These are phyloP conservation scores for Bemisia tabaci DNA, from an alignment of 1,140 invertebrate species.

Conservation along the genomic window DNA sequence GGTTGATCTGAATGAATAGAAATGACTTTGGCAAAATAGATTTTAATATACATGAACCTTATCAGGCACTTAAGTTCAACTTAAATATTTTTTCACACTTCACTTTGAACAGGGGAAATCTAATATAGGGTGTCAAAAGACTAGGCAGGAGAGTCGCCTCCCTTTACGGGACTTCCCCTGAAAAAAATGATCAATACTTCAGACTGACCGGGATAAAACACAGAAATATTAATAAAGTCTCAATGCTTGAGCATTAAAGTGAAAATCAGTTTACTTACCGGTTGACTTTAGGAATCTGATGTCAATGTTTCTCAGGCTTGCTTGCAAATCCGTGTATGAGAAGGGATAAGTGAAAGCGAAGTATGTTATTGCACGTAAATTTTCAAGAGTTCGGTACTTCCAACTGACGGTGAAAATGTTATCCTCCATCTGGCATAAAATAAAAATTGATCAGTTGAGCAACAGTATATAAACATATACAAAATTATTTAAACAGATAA, in stretches of 20 bases:
- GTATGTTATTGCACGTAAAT: slow-evolving; percentile 56
- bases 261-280: slow-evolving; percentile 2
- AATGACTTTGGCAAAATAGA: no score
- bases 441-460: slow-evolving; percentile 7
- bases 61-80: no score
- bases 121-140: no score
- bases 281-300: slow-evolving; percentile 31
- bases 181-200: no score
- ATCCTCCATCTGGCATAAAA: slow-evolving; percentile 43
- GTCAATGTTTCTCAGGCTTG: slow-evolving; percentile 48
- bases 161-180: no score
- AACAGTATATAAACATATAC: not conserved
- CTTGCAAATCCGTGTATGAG: slow-evolving; percentile 68
- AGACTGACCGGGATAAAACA: not conserved
- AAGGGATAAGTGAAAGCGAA: slow-evolving; percentile 89
- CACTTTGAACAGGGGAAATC: no score
- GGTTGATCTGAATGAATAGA: no score
- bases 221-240: not conserved
- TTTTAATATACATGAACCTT: no score
- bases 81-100: no score
- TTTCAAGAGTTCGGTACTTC: slow-evolving; percentile 57
- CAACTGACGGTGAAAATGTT: slow-evolving; percentile 67
- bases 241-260: not conserved
- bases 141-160: no score
- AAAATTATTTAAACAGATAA: slow-evolving; percentile 6